Evolutionary conservation across 2,888 invertebrate genomes (phyloP), one percentile per base, ranked within the genome.

Genomic region (Aporophyla nigra): DNA sequence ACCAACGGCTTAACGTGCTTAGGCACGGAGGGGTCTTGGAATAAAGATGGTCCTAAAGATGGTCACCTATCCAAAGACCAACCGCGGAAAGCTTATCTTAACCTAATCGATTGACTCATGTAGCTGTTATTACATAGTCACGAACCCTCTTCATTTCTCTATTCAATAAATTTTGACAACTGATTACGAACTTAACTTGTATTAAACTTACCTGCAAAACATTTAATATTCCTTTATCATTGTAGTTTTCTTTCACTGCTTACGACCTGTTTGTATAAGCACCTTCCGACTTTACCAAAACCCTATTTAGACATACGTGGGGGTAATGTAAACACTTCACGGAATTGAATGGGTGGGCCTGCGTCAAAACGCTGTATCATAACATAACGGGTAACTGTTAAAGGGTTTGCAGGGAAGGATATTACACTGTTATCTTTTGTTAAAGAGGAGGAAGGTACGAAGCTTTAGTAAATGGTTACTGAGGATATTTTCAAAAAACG

Each of bases 311-410:
- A 65, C 74, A 79, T 76, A 81, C 76, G 75, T 83, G 71, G 69
- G 66, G 24, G 67, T 82, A 78, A 84, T 78, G 78, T 81, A 83
- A 87, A 86, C 88, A 87, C 85, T 87, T 89, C 73, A 78, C 85
- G 71, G 84, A 88, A 90, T 90, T 86, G 89, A 83, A 88, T 84
- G 85, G 83, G 82, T 83, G 85, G 79, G 78, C 80, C 82, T 83
- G 83, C 86, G 82, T 87, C 84, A 88, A 83, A 85, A 83, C 70
- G 79, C 61, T 74, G 67, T 75, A 74, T 83, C 84, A 80, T 85
- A 87, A 81, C 86, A 85, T 90, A 86, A 89, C 87, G 76, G 84
- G 61, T 85, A 86, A 90, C 84, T 87, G 84, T 80, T 82, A 74
- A 74, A 82, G 82, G 80, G 83, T 80, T 84, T 84, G 78, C 69